Base-by-base conservation (phyloP, 2,888 invertebrate genomes). In the Eulithis prunata region DNA sequence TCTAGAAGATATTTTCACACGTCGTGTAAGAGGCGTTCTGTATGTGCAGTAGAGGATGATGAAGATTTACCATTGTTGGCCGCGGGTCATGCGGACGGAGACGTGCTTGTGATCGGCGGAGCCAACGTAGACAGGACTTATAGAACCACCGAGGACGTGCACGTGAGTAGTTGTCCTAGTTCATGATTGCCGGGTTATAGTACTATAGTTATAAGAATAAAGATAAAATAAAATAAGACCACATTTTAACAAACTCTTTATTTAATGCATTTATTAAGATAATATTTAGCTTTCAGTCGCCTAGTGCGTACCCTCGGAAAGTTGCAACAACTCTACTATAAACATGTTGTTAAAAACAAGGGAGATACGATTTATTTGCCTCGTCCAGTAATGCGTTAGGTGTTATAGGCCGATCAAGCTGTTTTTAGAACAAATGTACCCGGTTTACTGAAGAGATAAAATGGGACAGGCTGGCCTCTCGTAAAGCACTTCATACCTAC, bases 81-180 rank as follows among this genome's bases (percentile, higher is more conserved):
- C 38, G 63, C 65, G 38, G 71, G 70, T 56, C 70, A 72, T 36
- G 52, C 69, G 11, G 71, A 77, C 12, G 86, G 82, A 0, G 89
- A 90, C 53, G 87, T 96, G 88, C 92, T 96, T 13, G 95, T 97
- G 21, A 95, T 97, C 68, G 97, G 97, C 1, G 97, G 96, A 4
- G 95, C 97, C 6, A 96, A 96, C 71, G 88, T 97, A 64, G 98
- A 97, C 82, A 94, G 95, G 62, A 95, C 95, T 0, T 94, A 96
- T 62, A 94, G 94, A 51, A 87, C 94, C 13, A 95, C 96, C 57
- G 89, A 94, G 43, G 86, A 91, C 68, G 90, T 96, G 68, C 94
- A 95, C 94, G 97, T 97, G 87, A 95, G 95, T 92, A 64, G 28
- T 51, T n/a, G 2, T 45, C 13, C 28, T 60, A 46, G 21, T 47